phyloP scores from a whole-genome alignment of 2,113 vertebrate genomes.

The Scomber scombrus region DNA sequence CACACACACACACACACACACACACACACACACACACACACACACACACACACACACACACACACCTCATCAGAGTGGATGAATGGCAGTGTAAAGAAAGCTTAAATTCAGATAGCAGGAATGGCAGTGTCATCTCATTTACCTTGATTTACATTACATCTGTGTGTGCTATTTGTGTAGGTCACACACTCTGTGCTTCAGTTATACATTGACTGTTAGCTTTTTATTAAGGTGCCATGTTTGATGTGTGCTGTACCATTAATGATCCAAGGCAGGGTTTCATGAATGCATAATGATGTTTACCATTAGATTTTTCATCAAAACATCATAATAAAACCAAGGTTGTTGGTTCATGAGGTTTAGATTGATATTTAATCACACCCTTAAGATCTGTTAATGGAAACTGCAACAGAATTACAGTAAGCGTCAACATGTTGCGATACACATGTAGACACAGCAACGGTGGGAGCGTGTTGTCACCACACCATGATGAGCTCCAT shows the following conservation, averaged over 20 bases:
- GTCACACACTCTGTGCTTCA: constrained; percentile 30
- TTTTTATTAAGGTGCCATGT: constrained; percentile 58
- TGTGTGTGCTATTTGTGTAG: constrained; percentile 31
- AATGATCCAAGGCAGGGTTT: constrained; percentile 62
- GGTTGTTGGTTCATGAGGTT: constrained; percentile 38
- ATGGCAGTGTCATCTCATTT: constrained; percentile 44
- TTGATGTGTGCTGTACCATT: constrained; percentile 47
- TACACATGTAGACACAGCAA: neutral
- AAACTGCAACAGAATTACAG: constrained; percentile 7
- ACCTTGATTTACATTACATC: constrained; percentile 58
- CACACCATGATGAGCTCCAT: constrained; percentile 44
- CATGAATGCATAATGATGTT: constrained; percentile 73
- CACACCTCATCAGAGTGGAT: constrained; percentile 1
- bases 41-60: neutral
- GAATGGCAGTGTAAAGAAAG: constrained; percentile 2
- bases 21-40: constrained; percentile 9
- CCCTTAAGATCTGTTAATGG: constrained; percentile 29
- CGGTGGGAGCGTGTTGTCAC: constrained; percentile 41
- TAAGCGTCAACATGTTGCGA: neutral
- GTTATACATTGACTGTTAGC: constrained; percentile 34
- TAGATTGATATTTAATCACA: constrained; percentile 43
- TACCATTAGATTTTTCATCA: constrained; percentile 60
- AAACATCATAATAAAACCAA: constrained; percentile 52
- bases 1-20: constrained; percentile 8
- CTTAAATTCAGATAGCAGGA: neutral